phyloP scores from a whole-genome alignment of 2,797 vertebrate species.

The Arremon aurantiirostris region DNA sequence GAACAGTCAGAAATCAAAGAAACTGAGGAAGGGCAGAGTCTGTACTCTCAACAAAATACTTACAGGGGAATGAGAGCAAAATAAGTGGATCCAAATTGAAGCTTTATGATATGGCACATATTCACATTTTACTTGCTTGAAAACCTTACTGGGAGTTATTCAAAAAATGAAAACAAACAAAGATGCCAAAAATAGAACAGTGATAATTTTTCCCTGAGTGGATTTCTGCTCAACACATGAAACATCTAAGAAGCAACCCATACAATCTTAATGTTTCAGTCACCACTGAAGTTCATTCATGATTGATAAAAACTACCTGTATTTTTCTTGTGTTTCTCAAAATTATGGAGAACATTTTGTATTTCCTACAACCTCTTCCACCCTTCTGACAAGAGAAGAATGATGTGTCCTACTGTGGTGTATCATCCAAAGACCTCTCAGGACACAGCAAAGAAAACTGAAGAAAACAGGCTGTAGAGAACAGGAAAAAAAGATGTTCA shows the following conservation, averaged over 20 bases:
- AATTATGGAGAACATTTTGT: neutral
- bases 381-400: neutral
- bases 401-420: neutral
- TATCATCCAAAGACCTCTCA: neutral
- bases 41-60: neutral
- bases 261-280: neutral
- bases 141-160: neutral
- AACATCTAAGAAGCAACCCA: neutral
- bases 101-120: neutral
- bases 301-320: neutral
- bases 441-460: neutral
- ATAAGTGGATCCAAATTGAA: neutral
- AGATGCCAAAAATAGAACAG: neutral
- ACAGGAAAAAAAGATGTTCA: neutral
- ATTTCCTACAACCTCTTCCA: neutral
- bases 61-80: neutral
- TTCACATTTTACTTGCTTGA: neutral
- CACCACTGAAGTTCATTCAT: neutral
- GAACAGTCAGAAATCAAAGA: neutral
- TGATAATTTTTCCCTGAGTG: neutral
- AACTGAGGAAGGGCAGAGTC: neutral
- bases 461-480: neutral
- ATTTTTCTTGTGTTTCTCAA: neutral
- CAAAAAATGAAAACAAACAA: neutral
- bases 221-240: neutral